Evolutionary conservation across 92 coral and sea anemone species (phyloP).

Genomic region (Palythoa grandis): DNA sequence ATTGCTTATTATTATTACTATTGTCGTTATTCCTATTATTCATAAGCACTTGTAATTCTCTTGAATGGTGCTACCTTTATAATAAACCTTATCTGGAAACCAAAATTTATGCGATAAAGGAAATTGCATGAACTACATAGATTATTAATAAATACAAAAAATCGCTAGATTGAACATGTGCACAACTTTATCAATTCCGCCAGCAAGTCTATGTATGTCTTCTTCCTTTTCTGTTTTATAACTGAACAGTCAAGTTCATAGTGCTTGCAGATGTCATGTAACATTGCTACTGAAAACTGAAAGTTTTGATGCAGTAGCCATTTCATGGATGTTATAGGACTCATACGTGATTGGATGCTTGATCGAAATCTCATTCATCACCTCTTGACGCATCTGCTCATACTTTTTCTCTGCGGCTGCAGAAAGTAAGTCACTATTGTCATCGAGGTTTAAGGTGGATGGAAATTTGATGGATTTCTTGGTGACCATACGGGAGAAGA

Average conservation of each 20-base stretch:
- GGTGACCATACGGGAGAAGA: background rate
- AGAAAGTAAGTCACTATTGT: slow-evolving; percentile 17
- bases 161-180: slow-evolving; percentile 20
- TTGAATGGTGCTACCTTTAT: background rate
- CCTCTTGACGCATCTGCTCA: slow-evolving; percentile 54
- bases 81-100: background rate
- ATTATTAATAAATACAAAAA: too few species aligned
- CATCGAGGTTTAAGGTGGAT: background rate
- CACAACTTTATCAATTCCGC: slow-evolving; percentile 53
- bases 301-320: slow-evolving; percentile 45
- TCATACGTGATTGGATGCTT: slow-evolving; percentile 64
- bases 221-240: slow-evolving; percentile 59
- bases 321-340: slow-evolving; percentile 55
- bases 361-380: slow-evolving; percentile 47
- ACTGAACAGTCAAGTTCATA: background rate
- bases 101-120: background rate
- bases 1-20: too few species aligned
- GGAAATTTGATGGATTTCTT: background rate
- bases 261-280: slow-evolving; percentile 61
- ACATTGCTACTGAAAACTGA: slow-evolving; percentile 55
- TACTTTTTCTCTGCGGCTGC: slow-evolving; percentile 47
- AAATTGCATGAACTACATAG: too few species aligned
- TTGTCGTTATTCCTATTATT: background rate
- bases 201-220: slow-evolving; percentile 59
- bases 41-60: background rate